These are phyloP conservation scores for Odobenus rosmarus DNA, from an alignment of 2,113 vertebrate species.

Conservation along the genomic window DNA sequence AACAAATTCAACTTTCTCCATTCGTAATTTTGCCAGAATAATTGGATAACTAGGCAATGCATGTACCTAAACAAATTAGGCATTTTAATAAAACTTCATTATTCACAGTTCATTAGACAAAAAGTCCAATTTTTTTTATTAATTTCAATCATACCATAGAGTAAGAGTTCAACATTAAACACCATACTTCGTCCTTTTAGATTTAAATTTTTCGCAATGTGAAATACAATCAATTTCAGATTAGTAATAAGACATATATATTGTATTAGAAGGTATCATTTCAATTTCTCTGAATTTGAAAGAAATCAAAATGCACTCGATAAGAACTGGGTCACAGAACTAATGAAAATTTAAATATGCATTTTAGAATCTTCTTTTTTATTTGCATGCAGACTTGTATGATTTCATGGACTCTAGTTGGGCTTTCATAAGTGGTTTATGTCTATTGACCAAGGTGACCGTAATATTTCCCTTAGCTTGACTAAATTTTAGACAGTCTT, in stretches of 20 bases:
- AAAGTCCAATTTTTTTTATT: conserved; percentile 83
- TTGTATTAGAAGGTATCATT: background rate
- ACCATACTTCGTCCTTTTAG: conserved; percentile 39
- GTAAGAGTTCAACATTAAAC: conserved; percentile 72
- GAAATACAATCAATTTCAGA: background rate
- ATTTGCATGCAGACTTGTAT: background rate
- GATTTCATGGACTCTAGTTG: background rate
- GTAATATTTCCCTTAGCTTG: background rate
- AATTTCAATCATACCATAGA: conserved; percentile 75
- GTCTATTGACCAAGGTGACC: background rate
- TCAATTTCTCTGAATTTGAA: background rate
- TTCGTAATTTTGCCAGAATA: conserved; percentile 86
- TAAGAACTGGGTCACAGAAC: background rate
- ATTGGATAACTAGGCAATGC: conserved; percentile 86
- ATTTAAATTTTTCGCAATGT: conserved; percentile 57
- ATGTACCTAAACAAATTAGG: conserved; percentile 87
- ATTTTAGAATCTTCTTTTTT: background rate
- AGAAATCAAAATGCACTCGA: background rate
- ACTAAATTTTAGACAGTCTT: background rate
- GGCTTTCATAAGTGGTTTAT: background rate
- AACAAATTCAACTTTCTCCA: conserved; percentile 83
- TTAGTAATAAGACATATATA: background rate
- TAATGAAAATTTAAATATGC: background rate
- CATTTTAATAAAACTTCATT: conserved; percentile 86
- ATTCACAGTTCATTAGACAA: conserved; percentile 86